Evolutionary conservation across 2,797 vertebrate genomes (phyloP), one percentile per base, ranked within the genome.

Genomic region (Sebastes trivittatus): DNA sequence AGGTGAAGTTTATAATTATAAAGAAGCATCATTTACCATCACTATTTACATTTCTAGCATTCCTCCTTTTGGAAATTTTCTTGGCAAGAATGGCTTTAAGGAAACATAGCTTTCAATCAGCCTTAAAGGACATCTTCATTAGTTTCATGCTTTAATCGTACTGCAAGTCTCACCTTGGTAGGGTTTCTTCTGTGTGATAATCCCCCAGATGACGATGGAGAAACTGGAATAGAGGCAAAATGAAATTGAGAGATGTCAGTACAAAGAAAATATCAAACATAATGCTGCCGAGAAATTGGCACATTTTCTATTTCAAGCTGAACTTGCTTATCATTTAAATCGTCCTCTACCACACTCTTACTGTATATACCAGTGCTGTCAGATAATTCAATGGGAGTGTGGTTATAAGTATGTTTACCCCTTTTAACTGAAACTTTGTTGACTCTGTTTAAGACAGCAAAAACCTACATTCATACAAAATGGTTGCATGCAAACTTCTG

Each of bases 121-220:
- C 16, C 22, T 38, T 32, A 25, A 63, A 30, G 6, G 11, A 18
- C 4, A 66, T 7, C 4, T 11, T 9, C 1, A n/a, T 25, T 22
- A n/a, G 16, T 49, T 34, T 22, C 5, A 29, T 52, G 18, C 2
- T 55, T 23, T 2, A 2, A 30, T 70, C 8, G 4, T 4, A 32
- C 38, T 7, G 3, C 6, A 0, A 8, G 22, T 34, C 88, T 94
- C 89, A 98, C 98, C 98, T 96, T 98, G 97, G 92, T 99, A 99
- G 0, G 98, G 98, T 60, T 99, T 99, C 89, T 97, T 98, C 93
- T 99, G 98, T 2, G 98, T 98, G 61, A 99, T 97, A 88, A 99
- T 96, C 1, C 98, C 98, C 98, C 98, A 99, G 91, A 99, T 95
- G 34, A 99, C 98, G 0, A 99, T 98, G 69, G 98, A 96, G 81